phyloP scores from a whole-genome alignment of 2,888 invertebrate species.

The Drosophila basisetae region DNA sequence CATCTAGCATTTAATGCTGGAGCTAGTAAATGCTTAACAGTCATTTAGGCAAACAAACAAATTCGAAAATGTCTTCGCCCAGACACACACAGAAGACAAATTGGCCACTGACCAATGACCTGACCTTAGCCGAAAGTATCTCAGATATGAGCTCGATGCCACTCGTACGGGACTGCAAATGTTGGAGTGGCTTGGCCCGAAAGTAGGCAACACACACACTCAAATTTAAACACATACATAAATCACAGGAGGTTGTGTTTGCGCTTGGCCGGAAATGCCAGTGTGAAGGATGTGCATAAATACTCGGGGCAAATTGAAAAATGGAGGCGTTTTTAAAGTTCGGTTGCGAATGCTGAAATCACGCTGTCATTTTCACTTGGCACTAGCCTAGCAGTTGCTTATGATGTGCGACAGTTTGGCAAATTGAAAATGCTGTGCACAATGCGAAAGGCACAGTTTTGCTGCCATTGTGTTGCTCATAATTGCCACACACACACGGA shows the following conservation, averaged over 20 bases:
- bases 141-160: constrained; percentile 32
- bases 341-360: constrained; percentile 24
- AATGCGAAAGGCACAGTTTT: constrained; percentile 25
- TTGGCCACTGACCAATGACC: constrained; percentile 43
- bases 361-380: constrained; percentile 10
- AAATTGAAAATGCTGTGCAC: constrained; percentile 58
- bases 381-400: constrained; percentile 18
- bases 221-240: constrained; percentile 52
- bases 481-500: constrained; percentile 26
- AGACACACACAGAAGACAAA: constrained; percentile 51
- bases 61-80: constrained; percentile 50
- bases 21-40: constrained; percentile 5
- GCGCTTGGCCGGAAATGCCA: constrained; percentile 10
- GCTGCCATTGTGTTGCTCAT: constrained; percentile 17
- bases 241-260: constrained; percentile 43
- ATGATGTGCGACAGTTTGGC: constrained; percentile 39
- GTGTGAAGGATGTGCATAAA: constrained; percentile 40
- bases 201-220: constrained; percentile 19
- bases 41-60: constrained; percentile 43
- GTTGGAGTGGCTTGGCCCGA: constrained; percentile 18
- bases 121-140: constrained; percentile 29
- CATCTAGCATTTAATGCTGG: constrained; percentile 1
- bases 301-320: constrained; percentile 29
- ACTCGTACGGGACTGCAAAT: constrained; percentile 12
- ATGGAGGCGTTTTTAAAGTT: constrained; percentile 21